These are phyloP conservation scores for Leptothorax acervorum DNA, from an alignment of 2,888 invertebrate species.

Conservation along the genomic window DNA sequence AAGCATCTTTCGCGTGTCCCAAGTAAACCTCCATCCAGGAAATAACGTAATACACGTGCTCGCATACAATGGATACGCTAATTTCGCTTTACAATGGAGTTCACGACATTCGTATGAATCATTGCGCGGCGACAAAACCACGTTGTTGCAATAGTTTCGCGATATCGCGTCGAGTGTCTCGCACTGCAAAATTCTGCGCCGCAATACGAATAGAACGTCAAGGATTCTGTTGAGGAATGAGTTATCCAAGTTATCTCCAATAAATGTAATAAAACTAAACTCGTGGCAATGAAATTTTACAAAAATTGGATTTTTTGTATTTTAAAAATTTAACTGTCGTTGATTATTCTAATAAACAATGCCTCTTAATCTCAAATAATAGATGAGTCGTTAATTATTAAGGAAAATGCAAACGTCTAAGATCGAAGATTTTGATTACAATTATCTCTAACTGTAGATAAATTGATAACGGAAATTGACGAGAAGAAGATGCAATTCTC, in stretches of 20 bases:
- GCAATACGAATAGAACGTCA: not conserved
- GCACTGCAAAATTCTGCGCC: not conserved
- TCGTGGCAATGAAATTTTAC: not conserved
- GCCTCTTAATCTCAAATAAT: not conserved
- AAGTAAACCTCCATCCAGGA: not conserved
- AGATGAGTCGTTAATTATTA: not conserved
- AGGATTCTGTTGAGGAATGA: not conserved
- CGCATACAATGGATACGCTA: constrained; percentile 41
- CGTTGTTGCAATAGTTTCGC: constrained; percentile 18
- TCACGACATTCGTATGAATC: constrained; percentile 12
- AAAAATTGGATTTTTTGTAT: not conserved
- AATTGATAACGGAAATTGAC: not conserved
- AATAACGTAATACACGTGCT: constrained; percentile 5
- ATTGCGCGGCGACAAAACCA: constrained; percentile 18
- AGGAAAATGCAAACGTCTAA: not conserved
- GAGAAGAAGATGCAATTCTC: not conserved
- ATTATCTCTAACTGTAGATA: not conserved
- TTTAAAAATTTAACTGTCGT: not conserved
- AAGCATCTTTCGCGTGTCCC: not conserved
- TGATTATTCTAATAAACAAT: not conserved
- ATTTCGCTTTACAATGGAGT: constrained; percentile 39
- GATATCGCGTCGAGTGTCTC: not conserved
- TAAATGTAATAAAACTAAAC: not conserved
- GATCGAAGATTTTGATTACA: not conserved
- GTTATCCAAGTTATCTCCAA: not conserved